These are phyloP conservation scores for Pantherophis vulpinus DNA, from an alignment of 2,797 vertebrate species.

Conservation along the genomic window DNA sequence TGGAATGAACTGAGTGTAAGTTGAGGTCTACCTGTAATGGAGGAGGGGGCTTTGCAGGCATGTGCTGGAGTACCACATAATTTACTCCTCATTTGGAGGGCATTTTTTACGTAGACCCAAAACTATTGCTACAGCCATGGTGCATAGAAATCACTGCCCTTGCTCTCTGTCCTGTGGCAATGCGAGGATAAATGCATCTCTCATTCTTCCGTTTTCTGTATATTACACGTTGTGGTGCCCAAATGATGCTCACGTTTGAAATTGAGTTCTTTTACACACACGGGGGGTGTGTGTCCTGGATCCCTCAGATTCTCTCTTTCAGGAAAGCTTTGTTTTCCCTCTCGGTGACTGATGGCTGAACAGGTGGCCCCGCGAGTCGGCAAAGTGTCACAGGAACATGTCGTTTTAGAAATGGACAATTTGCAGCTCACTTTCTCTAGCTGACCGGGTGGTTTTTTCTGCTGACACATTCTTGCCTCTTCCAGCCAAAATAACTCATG, in stretches of 20 bases:
- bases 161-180: not conserved
- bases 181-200: not conserved
- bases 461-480: constrained; percentile 67
- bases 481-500: constrained; percentile 65
- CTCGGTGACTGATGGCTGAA: constrained; percentile 84
- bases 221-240: not conserved
- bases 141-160: not conserved
- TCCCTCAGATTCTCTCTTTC: constrained; percentile 67
- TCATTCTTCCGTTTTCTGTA: not conserved
- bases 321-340: constrained; percentile 81
- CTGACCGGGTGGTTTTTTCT: constrained; percentile 70
- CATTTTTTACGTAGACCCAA: not conserved
- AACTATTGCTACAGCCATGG: not conserved
- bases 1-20: too few relatives aligned
- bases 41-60: not conserved
- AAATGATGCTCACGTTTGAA: not conserved
- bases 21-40: not conserved
- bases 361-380: constrained; percentile 80
- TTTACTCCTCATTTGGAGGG: not conserved
- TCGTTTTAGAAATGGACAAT: constrained; percentile 80
- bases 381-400: constrained; percentile 81
- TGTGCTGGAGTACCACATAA: not conserved
- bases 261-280: not conserved
- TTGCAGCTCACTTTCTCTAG: constrained; percentile 77
- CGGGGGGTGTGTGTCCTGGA: constrained; percentile 17